Conservation (phyloP, 2,888 invertebrate genomes). For the Tigriopus californicus region DNA sequence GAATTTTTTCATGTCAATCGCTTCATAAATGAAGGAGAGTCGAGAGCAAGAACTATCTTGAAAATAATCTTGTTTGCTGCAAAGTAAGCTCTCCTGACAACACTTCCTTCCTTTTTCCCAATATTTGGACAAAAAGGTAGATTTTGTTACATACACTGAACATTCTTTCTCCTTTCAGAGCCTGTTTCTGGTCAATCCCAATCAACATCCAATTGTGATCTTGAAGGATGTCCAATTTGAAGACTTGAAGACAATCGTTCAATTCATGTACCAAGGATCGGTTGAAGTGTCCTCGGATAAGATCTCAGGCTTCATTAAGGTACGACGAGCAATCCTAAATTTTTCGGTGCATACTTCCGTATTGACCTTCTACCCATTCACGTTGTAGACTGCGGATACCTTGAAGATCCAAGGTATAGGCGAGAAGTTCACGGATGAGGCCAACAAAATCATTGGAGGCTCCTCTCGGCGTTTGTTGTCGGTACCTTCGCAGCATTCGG, state of each 20-base stretch:
- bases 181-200: constrained; percentile 63
- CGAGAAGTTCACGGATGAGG: constrained; percentile 29
- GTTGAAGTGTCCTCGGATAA: constrained; percentile 78
- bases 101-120: too few species aligned
- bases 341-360: not conserved
- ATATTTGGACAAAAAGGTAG: too few species aligned
- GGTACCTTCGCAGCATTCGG: constrained; percentile 10
- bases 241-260: constrained; percentile 67
- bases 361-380: constrained; percentile 21
- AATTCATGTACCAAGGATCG: constrained; percentile 82
- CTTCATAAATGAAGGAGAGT: too few species aligned
- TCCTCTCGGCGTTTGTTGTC: constrained; percentile 2
- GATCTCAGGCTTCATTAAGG: constrained; percentile 42
- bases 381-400: constrained; percentile 61
- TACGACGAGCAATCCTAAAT: constrained; percentile 20
- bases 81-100: too few species aligned
- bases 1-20: too few species aligned
- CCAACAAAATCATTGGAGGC: not conserved
- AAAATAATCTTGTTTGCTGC: too few species aligned
- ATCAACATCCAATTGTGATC: constrained; percentile 73
- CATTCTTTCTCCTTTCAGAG: constrained; percentile 35
- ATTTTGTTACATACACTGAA: too few species aligned
- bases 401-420: constrained; percentile 72
- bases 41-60: too few species aligned
- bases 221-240: constrained; percentile 68